Base-by-base conservation (phyloP, 2,113 vertebrate genomes). In the Oostethus manadensis region DNA sequence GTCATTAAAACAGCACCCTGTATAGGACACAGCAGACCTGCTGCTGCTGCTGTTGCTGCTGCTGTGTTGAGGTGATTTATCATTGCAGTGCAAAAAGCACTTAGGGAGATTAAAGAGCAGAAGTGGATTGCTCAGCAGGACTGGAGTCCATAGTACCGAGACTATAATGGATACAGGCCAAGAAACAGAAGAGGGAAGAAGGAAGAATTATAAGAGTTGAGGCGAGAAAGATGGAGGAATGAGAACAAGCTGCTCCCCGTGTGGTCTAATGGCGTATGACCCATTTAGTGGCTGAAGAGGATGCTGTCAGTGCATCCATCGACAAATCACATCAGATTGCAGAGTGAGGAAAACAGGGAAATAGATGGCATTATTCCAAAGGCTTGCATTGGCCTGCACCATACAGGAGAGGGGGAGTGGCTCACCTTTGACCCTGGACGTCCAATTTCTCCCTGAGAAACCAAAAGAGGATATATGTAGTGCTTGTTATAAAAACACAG, bases 341-440 rank as follows among this genome's bases (percentile, higher is more conserved):
- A 44, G 33, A 35, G n/a, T 53, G 44, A 21, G 54, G 8, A 63
- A 40, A 57, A 29, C 4, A 3, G 55, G 44, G 43, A 35, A 38
- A 71, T 45, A 49, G n/a, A 56, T 20, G 21, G 71, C 60, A 73
- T 79, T 72, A 76, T 44, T 58, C 49, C 77, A 84, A 81, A 81
- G 78, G 70, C 80, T 65, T 10, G 55, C 4, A 0, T 46, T 33
- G 47, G 40, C 38, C 20, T 6, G 21, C 20, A n/a, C 56, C 22
- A 22, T 47, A 33, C 1, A 63, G 42, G 38, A 66, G 63, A 56
- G 40, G 62, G 60, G 18, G 65, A 66, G 64, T 10, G 1, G 46
- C 88, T 79, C 91, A 97, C 94, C 93, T 95, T 96, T 89, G 90
- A 91, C 88, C 94, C 94, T 2, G 94, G 93, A 72, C 91, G 93